Conservation (phyloP, 2,113 vertebrate species). For the Australoheros scitulus region DNA sequence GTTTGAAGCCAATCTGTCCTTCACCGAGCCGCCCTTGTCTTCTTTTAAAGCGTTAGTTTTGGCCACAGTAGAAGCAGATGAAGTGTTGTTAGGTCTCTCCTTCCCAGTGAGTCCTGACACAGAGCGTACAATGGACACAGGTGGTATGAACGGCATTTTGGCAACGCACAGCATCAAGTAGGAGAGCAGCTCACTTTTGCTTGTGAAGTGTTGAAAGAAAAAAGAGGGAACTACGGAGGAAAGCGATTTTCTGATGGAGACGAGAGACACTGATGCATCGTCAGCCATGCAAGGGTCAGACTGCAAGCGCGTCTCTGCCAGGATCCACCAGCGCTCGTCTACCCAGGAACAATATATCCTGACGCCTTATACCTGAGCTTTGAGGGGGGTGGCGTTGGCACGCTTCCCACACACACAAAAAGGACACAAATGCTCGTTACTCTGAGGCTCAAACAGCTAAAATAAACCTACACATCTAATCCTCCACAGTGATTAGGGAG, state of each 20-base stretch:
- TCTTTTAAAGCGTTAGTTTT: constrained; percentile 29
- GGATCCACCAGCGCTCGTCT: constrained; percentile 11
- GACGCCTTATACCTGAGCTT: constrained; percentile 14
- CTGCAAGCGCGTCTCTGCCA: background rate
- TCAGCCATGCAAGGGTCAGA: constrained; percentile 58
- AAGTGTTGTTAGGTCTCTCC: constrained; percentile 16
- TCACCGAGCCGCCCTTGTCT: constrained; percentile 50
- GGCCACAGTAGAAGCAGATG: background rate
- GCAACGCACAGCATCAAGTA: constrained; percentile 70
- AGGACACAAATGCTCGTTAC: constrained; percentile 32
- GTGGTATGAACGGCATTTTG: constrained; percentile 81
- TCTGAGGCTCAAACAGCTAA: constrained; percentile 61
- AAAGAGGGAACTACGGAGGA: constrained; percentile 20
- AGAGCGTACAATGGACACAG: constrained; percentile 45
- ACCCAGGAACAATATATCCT: background rate
- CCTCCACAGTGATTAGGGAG: constrained; percentile 41
- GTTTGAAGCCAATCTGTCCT: constrained; percentile 69
- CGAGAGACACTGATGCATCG: constrained; percentile 26
- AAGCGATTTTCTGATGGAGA: background rate
- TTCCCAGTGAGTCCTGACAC: constrained; percentile 48
- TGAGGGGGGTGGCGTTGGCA: background rate
- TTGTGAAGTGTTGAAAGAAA: constrained; percentile 29
- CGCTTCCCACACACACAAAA: background rate
- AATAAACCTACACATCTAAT: constrained; percentile 65
- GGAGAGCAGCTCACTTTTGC: constrained; percentile 66